phyloP scores from a whole-genome alignment of 2,797 vertebrate species.

The Dendrocincla fuliginosa region DNA sequence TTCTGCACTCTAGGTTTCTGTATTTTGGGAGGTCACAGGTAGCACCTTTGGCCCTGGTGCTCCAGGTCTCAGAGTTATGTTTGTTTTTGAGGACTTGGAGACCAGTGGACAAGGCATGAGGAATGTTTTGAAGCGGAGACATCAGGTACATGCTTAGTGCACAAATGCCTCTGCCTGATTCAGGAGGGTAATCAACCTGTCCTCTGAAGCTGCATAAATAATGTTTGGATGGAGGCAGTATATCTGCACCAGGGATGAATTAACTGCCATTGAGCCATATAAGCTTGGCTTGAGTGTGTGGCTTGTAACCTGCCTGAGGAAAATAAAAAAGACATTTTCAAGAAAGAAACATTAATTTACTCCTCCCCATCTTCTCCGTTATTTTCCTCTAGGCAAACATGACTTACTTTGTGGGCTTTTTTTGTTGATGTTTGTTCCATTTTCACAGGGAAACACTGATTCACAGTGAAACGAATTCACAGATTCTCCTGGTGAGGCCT shows the following conservation, averaged over 20 bases:
- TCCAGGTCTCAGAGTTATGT: background rate
- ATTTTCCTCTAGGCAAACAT: conserved; percentile 20
- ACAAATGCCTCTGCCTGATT: conserved; percentile 41
- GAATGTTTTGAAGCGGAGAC: background rate
- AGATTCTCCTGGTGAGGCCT: background rate
- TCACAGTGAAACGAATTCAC: background rate
- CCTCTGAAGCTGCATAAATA: conserved; percentile 58
- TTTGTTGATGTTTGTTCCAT: background rate
- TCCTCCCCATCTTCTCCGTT: background rate
- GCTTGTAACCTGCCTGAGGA: conserved; percentile 44
- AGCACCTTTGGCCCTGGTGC: background rate
- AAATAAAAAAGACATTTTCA: conserved; percentile 50
- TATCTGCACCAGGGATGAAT: conserved; percentile 62
- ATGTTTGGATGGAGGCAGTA: conserved; percentile 52
- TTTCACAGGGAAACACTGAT: background rate
- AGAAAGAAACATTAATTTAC: conserved; percentile 28
- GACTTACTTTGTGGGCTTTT: background rate
- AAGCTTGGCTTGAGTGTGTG: conserved; percentile 22
- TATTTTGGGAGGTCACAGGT: rapidly evolving
- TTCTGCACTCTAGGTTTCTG: background rate
- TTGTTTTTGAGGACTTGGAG: background rate
- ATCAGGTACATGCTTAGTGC: conserved; percentile 8
- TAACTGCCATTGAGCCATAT: conserved; percentile 55
- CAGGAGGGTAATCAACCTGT: conserved; percentile 69
- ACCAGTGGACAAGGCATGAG: background rate